A percentile compares a stretch with the other conserved stretches of the same genome.
Evolutionary conservation across 2,113 vertebrate species (phyloP).

Genomic region (Prunella himalayana): DNA sequence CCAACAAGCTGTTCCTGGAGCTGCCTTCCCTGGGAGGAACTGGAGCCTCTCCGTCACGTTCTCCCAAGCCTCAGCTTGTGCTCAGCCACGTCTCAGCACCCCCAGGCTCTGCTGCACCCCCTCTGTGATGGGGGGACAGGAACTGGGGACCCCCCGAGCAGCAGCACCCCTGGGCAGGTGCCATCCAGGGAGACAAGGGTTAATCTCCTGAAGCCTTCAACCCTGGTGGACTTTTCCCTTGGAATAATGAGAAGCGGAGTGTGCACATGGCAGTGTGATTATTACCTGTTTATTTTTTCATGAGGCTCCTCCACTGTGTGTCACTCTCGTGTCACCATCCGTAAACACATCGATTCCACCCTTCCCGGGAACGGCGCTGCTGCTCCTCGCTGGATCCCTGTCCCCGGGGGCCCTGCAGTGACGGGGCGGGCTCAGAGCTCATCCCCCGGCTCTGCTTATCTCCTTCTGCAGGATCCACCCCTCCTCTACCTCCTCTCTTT

Average conservation of each 20-base stretch:
- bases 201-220: background rate
- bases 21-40: background rate
- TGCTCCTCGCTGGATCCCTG: background rate
- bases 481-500: background rate
- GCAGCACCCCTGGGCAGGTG: background rate
- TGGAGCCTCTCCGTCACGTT: fast-evolving
- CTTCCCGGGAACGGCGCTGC: background rate
- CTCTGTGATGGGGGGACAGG: background rate
- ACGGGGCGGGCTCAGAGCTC: background rate
- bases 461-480: background rate
- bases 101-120: background rate
- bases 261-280: background rate
- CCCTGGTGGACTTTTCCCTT: background rate
- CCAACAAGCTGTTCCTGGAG: background rate
- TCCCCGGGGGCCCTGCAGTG: background rate
- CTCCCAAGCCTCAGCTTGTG: background rate
- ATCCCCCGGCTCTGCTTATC: background rate
- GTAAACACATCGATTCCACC: conserved; percentile 21
- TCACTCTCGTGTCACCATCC: conserved; percentile 59
- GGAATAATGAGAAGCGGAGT: background rate
- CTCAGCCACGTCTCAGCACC: background rate
- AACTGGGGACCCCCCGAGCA: background rate
- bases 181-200: background rate
- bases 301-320: conserved; percentile 59
- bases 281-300: conserved; percentile 65